These are phyloP conservation scores for Rhopalosiphum nymphaeae DNA, from an alignment of 2,888 invertebrate genomes.

Conservation along the genomic window DNA sequence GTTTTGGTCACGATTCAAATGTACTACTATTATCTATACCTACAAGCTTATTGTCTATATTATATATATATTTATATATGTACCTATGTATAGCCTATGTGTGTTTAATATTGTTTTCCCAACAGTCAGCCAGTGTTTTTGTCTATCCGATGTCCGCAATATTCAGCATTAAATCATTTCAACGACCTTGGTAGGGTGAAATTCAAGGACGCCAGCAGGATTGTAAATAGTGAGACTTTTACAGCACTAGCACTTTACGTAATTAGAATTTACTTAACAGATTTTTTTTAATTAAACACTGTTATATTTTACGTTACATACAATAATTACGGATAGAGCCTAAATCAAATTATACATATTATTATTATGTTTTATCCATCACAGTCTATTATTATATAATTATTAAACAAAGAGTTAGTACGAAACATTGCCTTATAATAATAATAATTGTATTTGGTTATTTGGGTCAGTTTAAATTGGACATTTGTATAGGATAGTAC, in stretches of 20 bases:
- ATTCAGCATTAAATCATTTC: neutral
- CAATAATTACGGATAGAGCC: neutral
- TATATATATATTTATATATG: too few species aligned
- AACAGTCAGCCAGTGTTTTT: neutral
- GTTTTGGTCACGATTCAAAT: slow-evolving; percentile 55
- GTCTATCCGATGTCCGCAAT: neutral
- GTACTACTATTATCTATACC: neutral
- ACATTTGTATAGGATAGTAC: neutral
- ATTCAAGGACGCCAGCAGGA: neutral
- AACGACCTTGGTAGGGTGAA: neutral
- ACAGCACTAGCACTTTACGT: neutral
- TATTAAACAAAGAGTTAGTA: neutral
- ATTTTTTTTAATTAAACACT: neutral
- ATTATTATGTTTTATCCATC: neutral
- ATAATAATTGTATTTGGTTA: neutral
- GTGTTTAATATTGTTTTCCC: neutral
- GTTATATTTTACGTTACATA: neutral
- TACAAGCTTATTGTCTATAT: neutral
- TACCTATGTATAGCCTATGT: neutral
- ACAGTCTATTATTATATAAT: neutral
- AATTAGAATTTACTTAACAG: neutral
- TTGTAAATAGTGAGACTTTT: slow-evolving; percentile 1
- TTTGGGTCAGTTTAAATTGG: neutral
- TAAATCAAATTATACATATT: neutral
- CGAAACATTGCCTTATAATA: neutral